phyloP scores from a whole-genome alignment of 1,140 invertebrate genomes.

The Macrobrachium rosenbergii region DNA sequence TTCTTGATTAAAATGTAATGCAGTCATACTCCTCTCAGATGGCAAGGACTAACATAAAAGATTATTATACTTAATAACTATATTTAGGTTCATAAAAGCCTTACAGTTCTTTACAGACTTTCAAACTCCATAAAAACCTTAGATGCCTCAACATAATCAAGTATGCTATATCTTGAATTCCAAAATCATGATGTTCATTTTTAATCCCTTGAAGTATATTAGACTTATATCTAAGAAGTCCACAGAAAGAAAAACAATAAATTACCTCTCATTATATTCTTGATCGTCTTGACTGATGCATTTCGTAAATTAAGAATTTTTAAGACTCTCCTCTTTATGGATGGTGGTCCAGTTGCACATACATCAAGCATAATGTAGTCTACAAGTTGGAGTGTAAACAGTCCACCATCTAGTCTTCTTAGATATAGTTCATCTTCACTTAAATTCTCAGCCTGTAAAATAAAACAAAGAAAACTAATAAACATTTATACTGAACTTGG shows the following conservation, averaged over 20 bases:
- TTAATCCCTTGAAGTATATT: neutral
- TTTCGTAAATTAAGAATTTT: slow-evolving; percentile 90
- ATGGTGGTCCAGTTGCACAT: slow-evolving; percentile 80
- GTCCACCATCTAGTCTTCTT: slow-evolving; percentile 88
- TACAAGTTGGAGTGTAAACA: slow-evolving; percentile 96
- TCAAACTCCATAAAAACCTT: too few relatives aligned
- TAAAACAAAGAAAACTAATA: neutral
- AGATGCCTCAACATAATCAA: too few relatives aligned
- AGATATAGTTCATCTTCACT: slow-evolving; percentile 90
- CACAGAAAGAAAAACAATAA: slow-evolving; percentile 8
- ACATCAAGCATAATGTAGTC: slow-evolving; percentile 97
- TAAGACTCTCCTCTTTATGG: slow-evolving; percentile 89
- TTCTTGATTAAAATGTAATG: too few relatives aligned
- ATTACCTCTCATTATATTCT: slow-evolving; percentile 91
- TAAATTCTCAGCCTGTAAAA: slow-evolving; percentile 68
- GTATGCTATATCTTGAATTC: too few relatives aligned
- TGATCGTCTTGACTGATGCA: slow-evolving; percentile 93
- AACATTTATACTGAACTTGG: neutral
- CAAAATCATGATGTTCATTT: too few relatives aligned
- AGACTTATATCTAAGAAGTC: neutral
- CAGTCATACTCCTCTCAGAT: too few relatives aligned
- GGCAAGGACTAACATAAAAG: too few relatives aligned
- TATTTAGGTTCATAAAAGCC: too few relatives aligned
- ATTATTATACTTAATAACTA: too few relatives aligned
- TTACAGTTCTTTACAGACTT: too few relatives aligned